Evolutionary conservation across 2,113 vertebrate genomes (phyloP).

Genomic region (Seriola aureovittata): DNA sequence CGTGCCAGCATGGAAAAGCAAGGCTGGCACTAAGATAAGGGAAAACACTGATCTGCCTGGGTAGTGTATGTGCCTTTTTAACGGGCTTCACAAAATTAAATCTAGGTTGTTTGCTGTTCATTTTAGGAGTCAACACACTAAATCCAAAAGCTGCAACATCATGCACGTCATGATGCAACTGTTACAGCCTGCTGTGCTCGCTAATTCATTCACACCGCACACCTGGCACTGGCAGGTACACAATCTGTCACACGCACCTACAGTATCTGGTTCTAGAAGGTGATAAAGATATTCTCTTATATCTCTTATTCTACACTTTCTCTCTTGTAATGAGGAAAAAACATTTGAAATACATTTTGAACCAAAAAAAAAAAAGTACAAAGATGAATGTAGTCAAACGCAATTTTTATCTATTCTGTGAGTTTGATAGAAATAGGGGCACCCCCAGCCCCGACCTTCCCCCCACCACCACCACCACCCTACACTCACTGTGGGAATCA

Average conservation of each 20-base stretch:
- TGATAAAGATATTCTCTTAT: background rate
- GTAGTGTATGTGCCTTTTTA: no score
- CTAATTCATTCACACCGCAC: background rate
- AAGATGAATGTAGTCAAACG: background rate
- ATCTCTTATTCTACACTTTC: no score
- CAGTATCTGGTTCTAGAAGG: background rate
- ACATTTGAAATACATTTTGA: no score
- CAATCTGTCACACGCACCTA: background rate
- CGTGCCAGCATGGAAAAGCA: no score
- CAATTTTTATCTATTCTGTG: background rate
- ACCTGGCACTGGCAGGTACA: background rate
- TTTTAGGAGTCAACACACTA: background rate
- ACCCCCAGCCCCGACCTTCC: background rate
- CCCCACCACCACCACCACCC: background rate
- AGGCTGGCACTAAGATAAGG: no score
- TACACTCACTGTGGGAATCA: background rate
- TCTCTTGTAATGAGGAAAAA: background rate
- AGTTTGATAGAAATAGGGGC: background rate
- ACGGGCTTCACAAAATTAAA: no score
- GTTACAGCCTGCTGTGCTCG: background rate
- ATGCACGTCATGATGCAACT: background rate
- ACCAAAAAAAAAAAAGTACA: no score
- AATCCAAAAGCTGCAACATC: background rate
- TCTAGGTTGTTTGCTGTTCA: background rate
- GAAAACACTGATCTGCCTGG: no score